These are phyloP conservation scores for Thymelicus acteon DNA, from an alignment of 2,888 invertebrate species.

Conservation along the genomic window DNA sequence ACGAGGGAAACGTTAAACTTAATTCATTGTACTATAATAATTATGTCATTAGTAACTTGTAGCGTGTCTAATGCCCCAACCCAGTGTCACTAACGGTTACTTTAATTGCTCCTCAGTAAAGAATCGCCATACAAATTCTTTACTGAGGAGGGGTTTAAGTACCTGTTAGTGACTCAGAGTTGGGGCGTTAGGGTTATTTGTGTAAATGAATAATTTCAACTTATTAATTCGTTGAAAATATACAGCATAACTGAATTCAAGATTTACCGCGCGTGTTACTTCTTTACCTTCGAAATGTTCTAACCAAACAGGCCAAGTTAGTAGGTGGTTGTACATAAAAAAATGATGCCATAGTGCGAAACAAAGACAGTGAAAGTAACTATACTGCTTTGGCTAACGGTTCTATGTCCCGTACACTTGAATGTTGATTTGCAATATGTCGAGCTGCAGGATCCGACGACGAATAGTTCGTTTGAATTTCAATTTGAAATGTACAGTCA, in stretches of 20 bases:
- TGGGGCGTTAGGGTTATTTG: too few relatives aligned
- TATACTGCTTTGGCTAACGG: slow-evolving; percentile 50
- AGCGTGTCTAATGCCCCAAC: too few relatives aligned
- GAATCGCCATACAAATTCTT: too few relatives aligned
- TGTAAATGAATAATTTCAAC: too few relatives aligned
- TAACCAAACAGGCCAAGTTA: slow-evolving; percentile 5
- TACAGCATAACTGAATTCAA: neutral
- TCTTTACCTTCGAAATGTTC: slow-evolving; percentile 9
- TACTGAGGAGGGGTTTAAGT: too few relatives aligned
- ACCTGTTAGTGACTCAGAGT: too few relatives aligned
- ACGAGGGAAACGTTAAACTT: too few relatives aligned
- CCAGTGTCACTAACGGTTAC: too few relatives aligned
- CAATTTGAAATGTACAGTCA: neutral
- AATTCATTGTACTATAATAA: too few relatives aligned
- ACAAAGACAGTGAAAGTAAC: slow-evolving; percentile 53
- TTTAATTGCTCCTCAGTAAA: too few relatives aligned
- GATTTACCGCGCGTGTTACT: neutral
- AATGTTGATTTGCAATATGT: slow-evolving; percentile 30
- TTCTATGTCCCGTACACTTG: slow-evolving; percentile 41
- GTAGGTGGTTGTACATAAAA: neutral
- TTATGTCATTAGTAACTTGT: too few relatives aligned
- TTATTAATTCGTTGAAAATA: neutral
- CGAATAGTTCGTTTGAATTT: neutral
- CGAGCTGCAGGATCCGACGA: slow-evolving; percentile 1
- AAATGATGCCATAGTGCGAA: slow-evolving; percentile 39